A percentile compares a stretch with the other conserved stretches of the same genome.
These are phyloP conservation scores for Falco rusticolus DNA, from an alignment of 2,797 vertebrate species.

Conservation along the genomic window DNA sequence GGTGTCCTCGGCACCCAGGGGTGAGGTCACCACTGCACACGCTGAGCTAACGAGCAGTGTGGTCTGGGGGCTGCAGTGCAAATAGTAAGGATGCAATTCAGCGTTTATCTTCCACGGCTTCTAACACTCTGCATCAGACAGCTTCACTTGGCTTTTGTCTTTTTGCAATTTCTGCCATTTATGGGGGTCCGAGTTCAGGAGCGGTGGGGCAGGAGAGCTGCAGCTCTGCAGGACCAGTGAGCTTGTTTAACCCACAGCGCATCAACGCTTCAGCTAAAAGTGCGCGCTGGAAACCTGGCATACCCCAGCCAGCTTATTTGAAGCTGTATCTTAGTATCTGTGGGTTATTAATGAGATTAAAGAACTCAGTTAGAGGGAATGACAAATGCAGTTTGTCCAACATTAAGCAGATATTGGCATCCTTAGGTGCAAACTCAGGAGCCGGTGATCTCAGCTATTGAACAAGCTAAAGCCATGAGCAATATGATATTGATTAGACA, in stretches of 20 bases:
- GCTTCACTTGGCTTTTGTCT: neutral
- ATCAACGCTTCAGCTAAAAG: neutral
- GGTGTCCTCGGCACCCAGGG: neutral
- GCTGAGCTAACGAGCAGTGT: neutral
- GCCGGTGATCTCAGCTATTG: conserved; percentile 71
- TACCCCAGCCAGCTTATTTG: neutral
- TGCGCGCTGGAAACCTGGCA: neutral
- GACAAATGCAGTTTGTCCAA: conserved; percentile 71
- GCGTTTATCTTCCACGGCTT: accelerated
- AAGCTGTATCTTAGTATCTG: conserved; percentile 45
- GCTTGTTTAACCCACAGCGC: neutral
- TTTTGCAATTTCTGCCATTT: neutral
- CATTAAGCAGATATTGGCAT: conserved; percentile 74
- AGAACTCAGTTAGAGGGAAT: conserved; percentile 45
- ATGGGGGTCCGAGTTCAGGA: neutral
- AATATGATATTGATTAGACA: conserved; percentile 76
- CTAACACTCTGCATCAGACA: neutral
- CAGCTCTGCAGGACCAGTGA: neutral
- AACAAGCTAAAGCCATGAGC: conserved; percentile 71
- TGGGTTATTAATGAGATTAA: conserved; percentile 69
- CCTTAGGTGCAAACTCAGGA: conserved; percentile 60
- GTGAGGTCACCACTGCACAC: neutral
- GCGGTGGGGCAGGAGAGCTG: neutral
- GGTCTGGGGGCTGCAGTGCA: too few species aligned
- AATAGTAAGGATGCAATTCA: neutral